Base-by-base conservation (phyloP, 2,888 invertebrate genomes). In the Xestia c-nigrum region DNA sequence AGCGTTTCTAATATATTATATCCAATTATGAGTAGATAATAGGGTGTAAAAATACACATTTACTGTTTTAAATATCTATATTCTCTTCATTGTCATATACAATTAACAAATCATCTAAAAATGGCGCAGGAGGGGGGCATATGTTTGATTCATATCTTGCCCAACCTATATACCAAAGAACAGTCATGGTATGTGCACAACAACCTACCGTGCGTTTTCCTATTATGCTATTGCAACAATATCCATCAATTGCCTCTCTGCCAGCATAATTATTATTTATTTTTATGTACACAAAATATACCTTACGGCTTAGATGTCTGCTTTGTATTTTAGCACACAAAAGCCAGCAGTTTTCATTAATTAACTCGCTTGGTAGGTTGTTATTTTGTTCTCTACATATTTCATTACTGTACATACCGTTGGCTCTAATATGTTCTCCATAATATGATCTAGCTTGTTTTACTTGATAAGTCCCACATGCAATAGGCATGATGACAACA, bases 31-130 rank as follows among this genome's bases (percentile, higher is more conserved):
- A 31, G 0, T 50, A 14, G 21, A 21, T 67, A 14, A 21, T 14
- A 67, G 16, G 21, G 21, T 52, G 16, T 38, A 38, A 52, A n/a
- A n/a, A 52, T 24, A 43, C 31, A 47, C 50, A 50, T 50, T 31
- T 67, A 50, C 31, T 67, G 21, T 50, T 66, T 66, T 47, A 31
- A 38, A 50, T 38, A 50, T 67, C 31, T 66, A 67, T 67, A 67
- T 67, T 31, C 4, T 14, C 31, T 67, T 50, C 47, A 21, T 67
- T 21, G 31, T n/a, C n/a, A n/a, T 67, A 67, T 7, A 21, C 21
- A 67, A 67, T 67, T 31, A 66, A 5, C 7, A 50, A 50, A 67
- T 50, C 47, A 67, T 66, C 66, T 50, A 64, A 64, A 64, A 43
- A 52, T 43, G 43, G 43, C 43, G 64, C 64, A 43, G 64, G 64